Evolutionary conservation across 2,797 vertebrate genomes (phyloP), one percentile per base, ranked within the genome.

Genomic region (Bucorvus abyssinicus): DNA sequence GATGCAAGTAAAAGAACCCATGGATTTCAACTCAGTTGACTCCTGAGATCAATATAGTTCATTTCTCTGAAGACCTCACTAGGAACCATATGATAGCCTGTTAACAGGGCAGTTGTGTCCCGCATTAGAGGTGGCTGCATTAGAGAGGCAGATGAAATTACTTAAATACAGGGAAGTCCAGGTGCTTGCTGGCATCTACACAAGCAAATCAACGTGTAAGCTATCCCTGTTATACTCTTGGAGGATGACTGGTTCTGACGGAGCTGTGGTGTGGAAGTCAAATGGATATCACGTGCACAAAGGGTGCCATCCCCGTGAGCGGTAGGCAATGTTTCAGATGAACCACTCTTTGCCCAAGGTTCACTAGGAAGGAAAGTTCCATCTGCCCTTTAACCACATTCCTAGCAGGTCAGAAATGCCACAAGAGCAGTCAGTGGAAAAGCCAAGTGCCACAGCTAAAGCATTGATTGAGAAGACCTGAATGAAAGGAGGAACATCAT

Each of bases 311-410:
- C 79, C 50, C 59, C 2, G 12, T 94, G 73, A 69, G 47, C 36
- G 36, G 61, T 69, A 69, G 17, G 69, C 57, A 61, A 1, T 49
- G 82, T 69, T 88, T 90, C 78, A 92, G 76, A 68, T 75, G 61
- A 87, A 64, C 49, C 63, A 84, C 34, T 70, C 89, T 91, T 93
- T 94, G 91, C 63, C 92, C 91, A 63, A 24, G 38, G 69, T 81
- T 92, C 67, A 42, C 61, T 14, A 53, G 52, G 86, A 94, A 87
- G 60, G 74, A 95, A 89, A 80, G 32, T 63, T 87, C 30, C 77
- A 84, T 24, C 19, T 96, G 84, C 85, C 78, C 84, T 96, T 94
- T 93, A 93, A 57, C 60, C 86, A 92, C 93, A 96, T 97, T 95
- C 95, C 93, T 90, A 55, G 40, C 44, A 0, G 84, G 67, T 91